These are phyloP conservation scores for Acyrthosiphon pisum DNA, from an alignment of 1,140 invertebrate species.

Conservation along the genomic window DNA sequence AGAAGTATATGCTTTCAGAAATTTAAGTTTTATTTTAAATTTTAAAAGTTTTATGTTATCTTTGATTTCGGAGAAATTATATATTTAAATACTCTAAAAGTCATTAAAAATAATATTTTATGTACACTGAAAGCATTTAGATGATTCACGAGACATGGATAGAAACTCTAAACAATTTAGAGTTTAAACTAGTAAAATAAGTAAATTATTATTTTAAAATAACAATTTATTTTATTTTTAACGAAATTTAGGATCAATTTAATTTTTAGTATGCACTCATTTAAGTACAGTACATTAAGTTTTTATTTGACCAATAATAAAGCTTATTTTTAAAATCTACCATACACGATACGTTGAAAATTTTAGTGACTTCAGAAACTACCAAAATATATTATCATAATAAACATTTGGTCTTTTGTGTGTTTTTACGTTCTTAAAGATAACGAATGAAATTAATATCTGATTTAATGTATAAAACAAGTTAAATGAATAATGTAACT, in stretches of 20 bases:
- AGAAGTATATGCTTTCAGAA: not conserved
- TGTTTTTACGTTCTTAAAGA: not conserved
- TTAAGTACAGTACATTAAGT: not conserved
- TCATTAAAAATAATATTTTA: not conserved
- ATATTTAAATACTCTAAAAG: not conserved
- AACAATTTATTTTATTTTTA: not conserved
- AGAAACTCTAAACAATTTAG: too few relatives aligned
- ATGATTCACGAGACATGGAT: too few relatives aligned
- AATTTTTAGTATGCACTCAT: not conserved
- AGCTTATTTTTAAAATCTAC: not conserved
- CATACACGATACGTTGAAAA: not conserved
- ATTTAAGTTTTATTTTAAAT: not conserved
- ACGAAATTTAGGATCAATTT: not conserved
- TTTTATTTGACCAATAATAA: not conserved
- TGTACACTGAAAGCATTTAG: too few relatives aligned
- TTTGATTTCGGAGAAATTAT: not conserved
- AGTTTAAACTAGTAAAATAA: not conserved
- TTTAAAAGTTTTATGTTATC: not conserved
- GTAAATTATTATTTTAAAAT: too few relatives aligned
- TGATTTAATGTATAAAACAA: not conserved
- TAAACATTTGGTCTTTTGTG: not conserved
- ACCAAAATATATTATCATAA: not conserved
- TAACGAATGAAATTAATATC: not conserved
- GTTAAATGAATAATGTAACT: conserved; percentile 7
- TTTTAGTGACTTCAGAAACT: not conserved